Percentiles rank a stretch among this genome's conserved stretches.
Conservation (phyloP, 2,797 vertebrate species). For the Catostomus latipinnis region DNA sequence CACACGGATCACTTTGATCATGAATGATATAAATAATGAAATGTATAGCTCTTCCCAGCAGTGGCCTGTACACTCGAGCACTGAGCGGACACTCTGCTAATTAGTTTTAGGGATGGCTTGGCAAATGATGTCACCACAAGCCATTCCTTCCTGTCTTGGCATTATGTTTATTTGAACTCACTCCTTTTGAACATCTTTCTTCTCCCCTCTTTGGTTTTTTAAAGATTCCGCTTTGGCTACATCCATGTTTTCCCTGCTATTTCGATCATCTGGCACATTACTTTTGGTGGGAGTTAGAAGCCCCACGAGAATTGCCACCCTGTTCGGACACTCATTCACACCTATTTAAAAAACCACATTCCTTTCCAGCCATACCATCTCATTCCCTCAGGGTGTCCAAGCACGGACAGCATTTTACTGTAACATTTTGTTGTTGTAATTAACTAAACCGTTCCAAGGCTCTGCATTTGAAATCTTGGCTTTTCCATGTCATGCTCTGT, state of each 20-base stretch:
- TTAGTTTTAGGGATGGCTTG: slow-evolving; percentile 58
- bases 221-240: slow-evolving; percentile 68
- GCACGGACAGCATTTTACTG: slow-evolving; percentile 60
- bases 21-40: too few species aligned
- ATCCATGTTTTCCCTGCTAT: slow-evolving; percentile 73
- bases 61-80: slow-evolving; percentile 16
- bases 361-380: slow-evolving; percentile 69
- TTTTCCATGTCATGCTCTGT: slow-evolving; percentile 63
- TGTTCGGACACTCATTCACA: slow-evolving; percentile 73
- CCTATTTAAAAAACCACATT: slow-evolving; percentile 70
- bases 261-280: slow-evolving; percentile 72
- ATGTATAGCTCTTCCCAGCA: slow-evolving; percentile 17
- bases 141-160: slow-evolving; percentile 70
- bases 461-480: slow-evolving; percentile 66
- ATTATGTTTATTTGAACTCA: slow-evolving; percentile 73
- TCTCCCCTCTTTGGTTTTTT: slow-evolving; percentile 60
- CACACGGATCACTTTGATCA: too few species aligned
- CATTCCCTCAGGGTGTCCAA: slow-evolving; percentile 55
- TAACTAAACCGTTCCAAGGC: slow-evolving; percentile 65
- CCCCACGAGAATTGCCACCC: slow-evolving; percentile 59
- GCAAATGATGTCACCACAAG: slow-evolving; percentile 66
- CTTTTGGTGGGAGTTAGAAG: slow-evolving; percentile 57
- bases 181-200: slow-evolving; percentile 51
- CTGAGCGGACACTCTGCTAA: slow-evolving; percentile 62
- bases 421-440: slow-evolving; percentile 65